Base-by-base conservation (phyloP, 2,113 vertebrate genomes). In the Percina caprodes region DNA sequence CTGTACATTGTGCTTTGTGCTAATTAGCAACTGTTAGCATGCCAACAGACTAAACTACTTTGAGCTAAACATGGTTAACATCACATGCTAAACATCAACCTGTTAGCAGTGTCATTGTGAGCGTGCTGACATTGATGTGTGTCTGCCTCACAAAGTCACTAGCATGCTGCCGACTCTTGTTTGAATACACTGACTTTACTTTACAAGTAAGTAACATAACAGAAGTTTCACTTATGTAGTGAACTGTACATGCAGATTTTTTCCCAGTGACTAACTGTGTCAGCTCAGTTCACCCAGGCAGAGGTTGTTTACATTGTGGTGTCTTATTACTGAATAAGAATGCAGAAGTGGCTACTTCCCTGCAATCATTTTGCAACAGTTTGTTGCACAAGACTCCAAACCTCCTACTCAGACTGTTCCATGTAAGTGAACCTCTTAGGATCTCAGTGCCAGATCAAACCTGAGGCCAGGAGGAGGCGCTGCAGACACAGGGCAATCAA, bases 391-490 rank as follows among this genome's bases (percentile, higher is more conserved):
- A 71, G n/a, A 63, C 49, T 55, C 6, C 15, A 21, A 21, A 9
- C 60, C 54, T 69, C 30, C 68, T 55, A n/a, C 59, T 33, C 13
- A 11, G 39, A 15, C 24, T 16, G 24, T 46, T 8, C 23, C 6
- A 45, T 77, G 11, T 30, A 60, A 74, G 70, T 60, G 52, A 61
- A 11, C 11, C 5, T n/a, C 26, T 26, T 26, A 2, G 35, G 19
- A 12, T 19, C 54, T 62, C 5, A 33, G 24, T 79, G 56, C 26
- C 6, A 67, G 55, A 15, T 10, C 15, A 6, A 35, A 11, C 21
- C n/a, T n/a, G 24, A 2, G 10, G 33, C 84, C 74, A 59, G 49
- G 6, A 81, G 77, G 45, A 49, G 66, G 82, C 30, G 7, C 13
- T 71, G 73, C 33, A 63, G 56, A 6, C 18, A 8, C 2, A 2